A percentile compares a stretch with the other conserved stretches of the same genome.
These are phyloP conservation scores for Apogon hyalosoma DNA, from an alignment of 2,797 vertebrate species.

Conservation along the genomic window DNA sequence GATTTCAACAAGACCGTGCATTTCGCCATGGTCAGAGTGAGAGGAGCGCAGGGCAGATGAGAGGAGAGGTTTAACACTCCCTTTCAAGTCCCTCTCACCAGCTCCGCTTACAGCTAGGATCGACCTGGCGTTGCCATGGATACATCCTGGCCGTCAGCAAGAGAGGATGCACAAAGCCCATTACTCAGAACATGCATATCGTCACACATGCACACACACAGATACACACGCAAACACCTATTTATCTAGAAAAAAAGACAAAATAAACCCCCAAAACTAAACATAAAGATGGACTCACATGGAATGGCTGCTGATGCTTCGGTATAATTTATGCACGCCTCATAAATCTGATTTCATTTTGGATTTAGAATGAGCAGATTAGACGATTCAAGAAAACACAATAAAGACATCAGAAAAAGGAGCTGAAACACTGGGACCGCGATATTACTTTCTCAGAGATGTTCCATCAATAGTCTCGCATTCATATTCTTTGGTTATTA, in stretches of 20 bases:
- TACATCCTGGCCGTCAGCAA: conserved; percentile 75
- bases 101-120: conserved; percentile 75
- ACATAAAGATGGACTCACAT: not conserved
- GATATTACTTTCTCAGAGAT: conserved; percentile 43
- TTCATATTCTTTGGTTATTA: conserved; percentile 61
- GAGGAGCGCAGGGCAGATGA: conserved; percentile 68
- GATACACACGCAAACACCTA: not conserved
- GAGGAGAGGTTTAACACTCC: conserved; percentile 75
- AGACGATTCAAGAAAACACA: conserved; percentile 23
- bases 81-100: conserved; percentile 81
- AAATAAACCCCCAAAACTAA: not conserved
- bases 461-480: conserved; percentile 56
- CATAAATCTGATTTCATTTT: conserved; percentile 31
- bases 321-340: conserved; percentile 14
- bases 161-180: conserved; percentile 79
- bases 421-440: conserved; percentile 19
- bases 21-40: conserved; percentile 64
- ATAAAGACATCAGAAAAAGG: conserved; percentile 39
- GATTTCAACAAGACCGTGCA: conserved; percentile 71
- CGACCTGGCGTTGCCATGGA: conserved; percentile 86
- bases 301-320: not conserved
- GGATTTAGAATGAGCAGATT: conserved; percentile 14
- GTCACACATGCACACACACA: conserved; percentile 46
- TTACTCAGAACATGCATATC: conserved; percentile 74
- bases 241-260: not conserved